Conservation (phyloP, 2,797 vertebrate genomes). For the Phyllotis vaccarum region DNA sequence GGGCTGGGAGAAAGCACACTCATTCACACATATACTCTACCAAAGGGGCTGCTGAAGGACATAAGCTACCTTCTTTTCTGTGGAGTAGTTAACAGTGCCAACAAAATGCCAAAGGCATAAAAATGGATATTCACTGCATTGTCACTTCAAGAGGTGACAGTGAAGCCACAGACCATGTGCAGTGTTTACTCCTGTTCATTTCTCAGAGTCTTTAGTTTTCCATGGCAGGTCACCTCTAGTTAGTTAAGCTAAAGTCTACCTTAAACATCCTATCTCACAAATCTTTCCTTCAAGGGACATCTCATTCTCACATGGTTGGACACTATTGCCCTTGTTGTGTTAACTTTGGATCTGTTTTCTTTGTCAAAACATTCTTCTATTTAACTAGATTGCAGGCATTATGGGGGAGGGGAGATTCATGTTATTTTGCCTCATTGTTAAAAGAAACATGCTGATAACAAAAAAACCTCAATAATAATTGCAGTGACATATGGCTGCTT, state of each 20-base stretch:
- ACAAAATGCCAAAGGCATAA: slow-evolving; percentile 63
- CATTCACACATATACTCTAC: neutral
- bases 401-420: neutral
- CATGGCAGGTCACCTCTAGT: neutral
- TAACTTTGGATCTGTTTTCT: slow-evolving; percentile 43
- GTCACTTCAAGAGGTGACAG: slow-evolving; percentile 43
- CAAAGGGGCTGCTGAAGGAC: neutral
- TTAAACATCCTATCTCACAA: slow-evolving; percentile 25
- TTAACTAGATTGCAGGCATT: slow-evolving; percentile 18
- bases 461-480: slow-evolving; percentile 40
- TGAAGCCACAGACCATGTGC: neutral
- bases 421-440: slow-evolving; percentile 54
- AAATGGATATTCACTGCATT: slow-evolving; percentile 37
- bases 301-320: neutral
- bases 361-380: slow-evolving; percentile 43
- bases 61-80: slow-evolving; percentile 44
- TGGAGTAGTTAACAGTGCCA: slow-evolving; percentile 59
- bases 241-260: slow-evolving; percentile 20
- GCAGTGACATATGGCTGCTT: neutral
- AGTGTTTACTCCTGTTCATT: neutral
- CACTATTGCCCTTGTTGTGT: slow-evolving; percentile 36
- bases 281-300: neutral
- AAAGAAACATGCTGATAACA: slow-evolving; percentile 63
- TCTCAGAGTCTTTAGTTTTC: neutral
- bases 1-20: slow-evolving; percentile 21